These are phyloP conservation scores for Pollimyrus isidori DNA, from an alignment of 2,113 vertebrate genomes.

Conservation along the genomic window DNA sequence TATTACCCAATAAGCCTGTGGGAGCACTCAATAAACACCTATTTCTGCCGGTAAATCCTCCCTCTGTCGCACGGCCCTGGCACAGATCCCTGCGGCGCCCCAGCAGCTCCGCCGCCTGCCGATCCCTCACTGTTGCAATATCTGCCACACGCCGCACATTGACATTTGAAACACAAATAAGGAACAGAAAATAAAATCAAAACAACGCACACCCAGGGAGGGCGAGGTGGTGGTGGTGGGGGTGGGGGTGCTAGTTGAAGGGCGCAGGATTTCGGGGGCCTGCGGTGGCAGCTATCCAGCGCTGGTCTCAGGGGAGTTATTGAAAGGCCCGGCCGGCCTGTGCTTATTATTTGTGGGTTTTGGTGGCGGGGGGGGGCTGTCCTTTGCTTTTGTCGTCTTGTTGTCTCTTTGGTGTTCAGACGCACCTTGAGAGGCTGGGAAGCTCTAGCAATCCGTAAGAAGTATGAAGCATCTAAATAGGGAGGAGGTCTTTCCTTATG, in stretches of 20 bases:
- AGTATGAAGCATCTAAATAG: background rate
- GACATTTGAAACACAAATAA: conserved; percentile 76
- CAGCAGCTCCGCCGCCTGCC: conserved; percentile 47
- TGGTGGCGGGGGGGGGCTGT: background rate
- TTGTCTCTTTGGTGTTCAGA: background rate
- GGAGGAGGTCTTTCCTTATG: background rate
- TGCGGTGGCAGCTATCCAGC: conserved; percentile 20
- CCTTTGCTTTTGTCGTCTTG: background rate
- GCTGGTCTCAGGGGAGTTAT: conserved; percentile 47
- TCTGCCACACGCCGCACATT: conserved; percentile 58
- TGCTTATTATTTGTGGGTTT: background rate
- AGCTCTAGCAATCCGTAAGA: background rate
- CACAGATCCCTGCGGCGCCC: conserved; percentile 60
- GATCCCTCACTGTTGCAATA: conserved; percentile 46
- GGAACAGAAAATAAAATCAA: conserved; percentile 35
- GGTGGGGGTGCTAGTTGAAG: conserved; percentile 31
- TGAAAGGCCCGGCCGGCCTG: conserved; percentile 16
- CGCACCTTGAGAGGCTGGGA: background rate
- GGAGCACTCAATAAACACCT: conserved; percentile 74
- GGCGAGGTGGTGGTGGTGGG: conserved; percentile 19
- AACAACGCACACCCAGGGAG: background rate
- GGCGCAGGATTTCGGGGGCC: conserved; percentile 52
- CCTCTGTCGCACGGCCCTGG: conserved; percentile 54
- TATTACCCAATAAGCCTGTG: conserved; percentile 71
- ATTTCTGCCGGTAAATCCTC: conserved; percentile 69